These are phyloP conservation scores for Leucophenga montana DNA, from an alignment of 2,888 invertebrate species.

Conservation along the genomic window DNA sequence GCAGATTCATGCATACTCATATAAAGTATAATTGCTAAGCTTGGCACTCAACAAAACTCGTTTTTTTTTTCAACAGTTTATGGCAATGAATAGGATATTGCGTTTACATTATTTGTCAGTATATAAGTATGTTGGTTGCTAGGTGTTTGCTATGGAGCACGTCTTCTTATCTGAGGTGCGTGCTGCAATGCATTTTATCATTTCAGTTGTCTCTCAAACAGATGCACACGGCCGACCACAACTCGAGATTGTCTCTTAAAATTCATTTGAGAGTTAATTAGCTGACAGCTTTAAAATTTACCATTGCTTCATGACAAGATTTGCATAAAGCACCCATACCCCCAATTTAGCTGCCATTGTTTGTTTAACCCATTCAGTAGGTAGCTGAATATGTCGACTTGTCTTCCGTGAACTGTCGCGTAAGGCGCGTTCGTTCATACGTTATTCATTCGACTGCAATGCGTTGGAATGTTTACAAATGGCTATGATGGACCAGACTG, in stretches of 20 bases:
- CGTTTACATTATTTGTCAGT: not conserved
- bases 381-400: conserved; percentile 48
- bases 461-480: conserved; percentile 23
- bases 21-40: conserved; percentile 42
- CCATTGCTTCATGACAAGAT: conserved; percentile 29
- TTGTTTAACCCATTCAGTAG: conserved; percentile 33
- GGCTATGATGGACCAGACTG: conserved; percentile 10
- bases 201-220: no score
- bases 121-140: not conserved
- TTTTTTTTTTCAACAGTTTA: not conserved
- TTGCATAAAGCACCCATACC: conserved; percentile 36
- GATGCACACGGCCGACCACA: not conserved
- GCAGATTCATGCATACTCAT: conserved; percentile 31
- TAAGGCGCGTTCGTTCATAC: not conserved
- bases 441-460: conserved; percentile 1
- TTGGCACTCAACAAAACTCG: conserved; percentile 22
- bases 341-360: not conserved
- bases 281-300: conserved; percentile 40
- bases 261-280: conserved; percentile 62
- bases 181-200: no score
- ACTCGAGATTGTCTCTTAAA: conserved; percentile 37
- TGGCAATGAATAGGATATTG: not conserved
- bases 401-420: not conserved
- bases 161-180: no score
- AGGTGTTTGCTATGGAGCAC: not conserved